Evolutionary conservation across 2,113 vertebrate genomes (phyloP), one percentile per base, ranked within the genome.

Genomic region (Toxotes chatareus): DNA sequence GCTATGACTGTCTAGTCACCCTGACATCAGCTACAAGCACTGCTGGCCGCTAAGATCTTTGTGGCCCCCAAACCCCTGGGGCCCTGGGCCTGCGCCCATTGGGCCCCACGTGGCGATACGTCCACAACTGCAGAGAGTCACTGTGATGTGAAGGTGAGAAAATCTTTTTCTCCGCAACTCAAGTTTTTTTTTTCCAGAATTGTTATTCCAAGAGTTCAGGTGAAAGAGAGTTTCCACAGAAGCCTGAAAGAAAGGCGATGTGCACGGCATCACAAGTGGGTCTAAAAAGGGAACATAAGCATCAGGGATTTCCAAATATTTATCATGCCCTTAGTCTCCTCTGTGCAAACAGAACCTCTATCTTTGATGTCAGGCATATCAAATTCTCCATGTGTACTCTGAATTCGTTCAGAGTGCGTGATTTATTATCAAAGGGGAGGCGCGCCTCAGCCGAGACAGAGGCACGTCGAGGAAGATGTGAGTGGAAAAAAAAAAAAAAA

Each of bases 301-400:
- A 85, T 76, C 36, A 27, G 72, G 67, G 73, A 77, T 73, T 80
- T 73, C 46, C 60, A 47, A 81, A 46, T 63, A 57, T 77, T 73
- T 68, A 72, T 61, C 79, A 73, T 61, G 36, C 73, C 78, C 63
- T 53, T 13, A 23, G 38, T 75, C 38, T 79, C 62, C 44, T 51
- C 61, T 34, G 60, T 17, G 75, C 49, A 79, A 64, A 76, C 71
- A 76, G 63, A 57, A 34, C 47, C 51, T 73, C 56, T 32, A 71
- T 69, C 76, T 85, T 80, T 85, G 76, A 85, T 75, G 76, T 80
- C 64, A 40, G 71, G 51, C 61, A 31, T 38, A 42, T 68, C 76
- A 47, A 64, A 75, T 79, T 69, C 83, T 64, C 65, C 65, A 34
- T 49, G 71, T 64, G 76, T 71, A 60, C 76, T 44, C 59, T 60